Base-by-base conservation (phyloP, 2,888 invertebrate species). In the Ariolimax columbianus region DNA sequence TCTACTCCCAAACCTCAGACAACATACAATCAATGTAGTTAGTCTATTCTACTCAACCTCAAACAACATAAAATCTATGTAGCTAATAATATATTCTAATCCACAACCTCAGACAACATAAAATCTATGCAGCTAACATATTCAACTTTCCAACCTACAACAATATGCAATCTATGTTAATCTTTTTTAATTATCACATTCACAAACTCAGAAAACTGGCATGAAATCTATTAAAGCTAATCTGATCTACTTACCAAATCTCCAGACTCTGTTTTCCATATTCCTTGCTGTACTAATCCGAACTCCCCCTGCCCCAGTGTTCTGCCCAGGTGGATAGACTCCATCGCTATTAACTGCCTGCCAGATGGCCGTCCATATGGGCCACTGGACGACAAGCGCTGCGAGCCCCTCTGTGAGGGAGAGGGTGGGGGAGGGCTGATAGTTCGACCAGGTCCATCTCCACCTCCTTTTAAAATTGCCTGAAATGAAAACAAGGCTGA, bases 291-390 rank as follows among this genome's bases (percentile, higher is more conserved):
- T 0, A 99, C 99, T 26, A 98, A 97, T 6, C 99, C 99, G 95
- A 99, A 99, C 94, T 99, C 99, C 23, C 99, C 99, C 91, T 97
- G 97, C 47, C 99, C 99, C 84, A 99, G 95, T 93, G 98, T 98
- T 93, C 98, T 98, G 94, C 98, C 98, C 77, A 98, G 97, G 86
- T 97, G 96, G 91, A 99, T 98, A 89, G 97, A 97, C 92, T 98
- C 98, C 55, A 97, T 96, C 1, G 97, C 96, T 92, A 97, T 97
- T 88, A 98, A 97, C 94, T 98, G 93, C 87, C 91, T 91, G 47
- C 91, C 90, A n/a, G 91, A 89, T 7, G 90, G 90, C 66, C 89
- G 1, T 90, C 90, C 78, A 88, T 88, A 19, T 90, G 91, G 82
- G 59, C 63, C 77, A 55, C 72, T 51, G 26, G 47, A 33, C 14